Percentiles rank a stretch among this genome's conserved stretches.
Conservation (phyloP, 2,113 vertebrate species). For the Pollachius pollachius region DNA sequence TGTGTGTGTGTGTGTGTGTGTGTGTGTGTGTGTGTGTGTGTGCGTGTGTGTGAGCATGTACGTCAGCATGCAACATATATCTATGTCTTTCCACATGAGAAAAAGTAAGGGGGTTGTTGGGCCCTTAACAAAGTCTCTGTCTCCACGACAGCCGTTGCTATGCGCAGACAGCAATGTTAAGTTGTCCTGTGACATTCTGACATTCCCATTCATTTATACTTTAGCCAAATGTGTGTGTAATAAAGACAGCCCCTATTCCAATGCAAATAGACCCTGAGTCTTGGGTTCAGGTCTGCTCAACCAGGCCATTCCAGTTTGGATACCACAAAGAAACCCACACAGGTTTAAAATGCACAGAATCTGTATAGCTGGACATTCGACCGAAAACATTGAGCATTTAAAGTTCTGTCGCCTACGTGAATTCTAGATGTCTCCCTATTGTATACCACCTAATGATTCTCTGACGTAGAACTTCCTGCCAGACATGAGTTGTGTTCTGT, state of each 20-base stretch:
- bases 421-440: too few relatives aligned
- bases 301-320: too few relatives aligned
- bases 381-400: too few relatives aligned
- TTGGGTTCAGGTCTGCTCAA: background rate
- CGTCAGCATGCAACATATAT: background rate
- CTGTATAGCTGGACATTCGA: too few relatives aligned
- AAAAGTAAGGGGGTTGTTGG: constrained; percentile 29
- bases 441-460: too few relatives aligned
- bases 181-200: constrained; percentile 27
- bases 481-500: too few relatives aligned
- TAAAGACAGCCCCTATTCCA: background rate
- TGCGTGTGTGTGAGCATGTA: background rate
- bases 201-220: constrained; percentile 14
- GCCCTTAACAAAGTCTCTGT: constrained; percentile 35
- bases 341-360: too few relatives aligned
- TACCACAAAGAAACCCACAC: too few relatives aligned
- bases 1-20: constrained; percentile 12
- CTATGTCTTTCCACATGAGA: constrained; percentile 19
- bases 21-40: constrained; percentile 21
- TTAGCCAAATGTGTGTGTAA: constrained; percentile 16
- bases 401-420: too few relatives aligned
- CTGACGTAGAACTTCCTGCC: too few relatives aligned
- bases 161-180: constrained; percentile 31
- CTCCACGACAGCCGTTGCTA: constrained; percentile 44
- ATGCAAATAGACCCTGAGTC: background rate